Conservation (phyloP, 2,888 invertebrate species). For the Caenorhabditis doughertyi region DNA sequence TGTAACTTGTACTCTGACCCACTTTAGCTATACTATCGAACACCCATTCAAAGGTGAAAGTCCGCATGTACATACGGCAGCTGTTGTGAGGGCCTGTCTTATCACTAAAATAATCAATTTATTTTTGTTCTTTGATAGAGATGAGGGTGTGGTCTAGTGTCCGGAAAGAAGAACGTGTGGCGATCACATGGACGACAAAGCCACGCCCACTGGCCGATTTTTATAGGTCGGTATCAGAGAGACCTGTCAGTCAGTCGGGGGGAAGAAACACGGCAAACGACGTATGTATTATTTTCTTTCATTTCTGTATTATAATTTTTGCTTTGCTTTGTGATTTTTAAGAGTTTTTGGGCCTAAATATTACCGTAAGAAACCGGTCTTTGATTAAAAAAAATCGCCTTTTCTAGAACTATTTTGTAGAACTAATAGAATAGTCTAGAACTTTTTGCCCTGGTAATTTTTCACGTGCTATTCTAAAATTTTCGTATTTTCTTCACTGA, state of each 20-base stretch:
- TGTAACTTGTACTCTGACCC: neutral
- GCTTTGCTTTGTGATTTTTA: no score
- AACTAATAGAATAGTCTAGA: no score
- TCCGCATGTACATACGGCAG: slow-evolving; percentile 7
- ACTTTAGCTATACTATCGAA: neutral
- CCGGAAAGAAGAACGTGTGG: slow-evolving; percentile 32
- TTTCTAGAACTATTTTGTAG: no score
- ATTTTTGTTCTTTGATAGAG: slow-evolving; percentile 32
- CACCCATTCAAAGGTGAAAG: slow-evolving; percentile 29
- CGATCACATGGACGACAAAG: slow-evolving; percentile 36
- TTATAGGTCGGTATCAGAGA: slow-evolving; percentile 38
- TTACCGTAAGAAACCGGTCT: no score
- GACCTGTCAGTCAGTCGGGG: neutral
- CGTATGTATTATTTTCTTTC: slow-evolving; percentile 8
- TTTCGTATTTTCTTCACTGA: no score
- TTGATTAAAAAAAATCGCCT: no score
- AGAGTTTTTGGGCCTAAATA: no score
- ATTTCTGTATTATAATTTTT: neutral
- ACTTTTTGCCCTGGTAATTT: no score
- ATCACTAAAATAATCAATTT: neutral
- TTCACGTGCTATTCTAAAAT: no score
- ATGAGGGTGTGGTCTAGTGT: slow-evolving; percentile 18
- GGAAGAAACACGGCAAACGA: neutral
- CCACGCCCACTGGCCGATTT: slow-evolving; percentile 49
- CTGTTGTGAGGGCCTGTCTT: neutral